phyloP scores from a whole-genome alignment of 2,113 vertebrate genomes.

The Semicossyphus pulcher region DNA sequence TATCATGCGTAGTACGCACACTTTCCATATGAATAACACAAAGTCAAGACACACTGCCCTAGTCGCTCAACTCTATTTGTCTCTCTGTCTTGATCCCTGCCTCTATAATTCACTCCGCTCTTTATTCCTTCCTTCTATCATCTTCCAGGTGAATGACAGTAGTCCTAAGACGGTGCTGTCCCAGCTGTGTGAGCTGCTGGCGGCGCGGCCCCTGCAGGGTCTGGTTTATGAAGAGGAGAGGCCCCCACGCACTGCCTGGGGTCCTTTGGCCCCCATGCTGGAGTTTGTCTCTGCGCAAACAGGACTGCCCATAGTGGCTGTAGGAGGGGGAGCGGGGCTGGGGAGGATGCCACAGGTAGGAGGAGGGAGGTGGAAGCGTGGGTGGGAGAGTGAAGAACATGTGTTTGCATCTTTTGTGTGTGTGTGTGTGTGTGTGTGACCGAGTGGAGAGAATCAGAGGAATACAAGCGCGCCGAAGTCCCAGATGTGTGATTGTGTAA shows the following conservation, averaged over 20 bases:
- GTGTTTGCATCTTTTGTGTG: constrained; percentile 11
- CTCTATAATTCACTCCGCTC: background rate
- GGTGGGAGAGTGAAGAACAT: constrained; percentile 24
- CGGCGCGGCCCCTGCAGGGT: constrained; percentile 92
- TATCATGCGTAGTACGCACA: constrained; percentile 44
- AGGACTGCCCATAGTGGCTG: constrained; percentile 93
- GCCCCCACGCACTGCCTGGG: constrained; percentile 81
- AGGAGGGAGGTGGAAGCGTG: constrained; percentile 39
- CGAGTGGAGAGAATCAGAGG: background rate
- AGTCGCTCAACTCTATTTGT: constrained; percentile 4
- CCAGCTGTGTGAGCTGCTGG: constrained; percentile 94
- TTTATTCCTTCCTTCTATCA: constrained; percentile 15
- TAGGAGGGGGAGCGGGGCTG: constrained; percentile 93
- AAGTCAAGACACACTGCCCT: constrained; percentile 40
- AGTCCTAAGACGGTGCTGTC: constrained; percentile 94
- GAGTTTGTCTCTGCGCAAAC: constrained; percentile 97
- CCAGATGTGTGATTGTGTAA: constrained; percentile 10
- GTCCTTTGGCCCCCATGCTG: constrained; percentile 92
- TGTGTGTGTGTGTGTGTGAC: background rate
- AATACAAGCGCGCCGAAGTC: constrained; percentile 13
- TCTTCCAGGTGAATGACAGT: constrained; percentile 90
- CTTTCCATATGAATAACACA: constrained; percentile 43
- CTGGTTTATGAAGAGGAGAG: constrained; percentile 95
- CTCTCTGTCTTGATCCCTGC: constrained; percentile 12
- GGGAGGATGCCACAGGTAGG: constrained; percentile 95